Conservation (phyloP, 1,140 invertebrate species). For the silkworm (Bombyx mori) region ASM3026992v2 NC_085118.1:10386501-10387000, state of each 20-base stretch:
- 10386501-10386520: too few relatives aligned
- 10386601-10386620: neutral
- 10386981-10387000: too few relatives aligned
- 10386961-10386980: too few relatives aligned
- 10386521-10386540: too few relatives aligned
- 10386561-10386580: neutral
- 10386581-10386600: neutral
- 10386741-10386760: conserved; percentile 62
- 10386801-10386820: conserved; percentile 61
- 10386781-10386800: conserved; percentile 41
- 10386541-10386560: too few relatives aligned
- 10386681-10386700: conserved; percentile 45
- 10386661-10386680: conserved; percentile 19
- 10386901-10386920: too few relatives aligned
- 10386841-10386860: conserved; percentile 26
- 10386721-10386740: conserved; percentile 64
- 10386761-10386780: conserved; percentile 54
- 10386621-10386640: neutral
- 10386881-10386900: too few relatives aligned
- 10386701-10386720: conserved; percentile 59
- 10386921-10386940: too few relatives aligned
- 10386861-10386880: conserved; percentile 32
- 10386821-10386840: conserved; percentile 54
- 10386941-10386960: too few relatives aligned
- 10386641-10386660: conserved; percentile 9